Base-by-base conservation (phyloP, 1,140 invertebrate genomes). In the Cherax quadricarinatus region DNA sequence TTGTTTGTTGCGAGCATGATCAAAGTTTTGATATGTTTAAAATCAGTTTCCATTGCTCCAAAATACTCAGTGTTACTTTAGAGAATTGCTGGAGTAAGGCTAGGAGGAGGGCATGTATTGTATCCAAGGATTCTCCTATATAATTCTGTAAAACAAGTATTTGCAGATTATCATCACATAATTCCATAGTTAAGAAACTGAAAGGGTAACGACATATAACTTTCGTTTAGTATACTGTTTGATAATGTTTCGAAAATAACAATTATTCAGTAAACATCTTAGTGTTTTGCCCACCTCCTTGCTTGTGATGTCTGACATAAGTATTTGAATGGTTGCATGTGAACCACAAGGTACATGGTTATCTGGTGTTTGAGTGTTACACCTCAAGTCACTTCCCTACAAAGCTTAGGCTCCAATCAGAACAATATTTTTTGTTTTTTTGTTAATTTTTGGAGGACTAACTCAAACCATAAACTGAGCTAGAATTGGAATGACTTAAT, bases 391-490 rank as follows among this genome's bases (percentile, higher is more conserved):
- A 48, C 75, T 81, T 53, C 49, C 57, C 78, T 79, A 80, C 24
- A 60, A 62, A 53, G 78, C 30, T 66, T 80, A 57, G 75, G 41
- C 48, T 24, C 51, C 49, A 57, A 62, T 49, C 24, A 16, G 49
- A 75, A 70, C 60, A 75, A 16, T 30, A 51, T 49, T 75, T 49
- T 75, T 30, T 0, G 7, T 75, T 49, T 75, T 30, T 0, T 75
- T 85, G 78, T 78, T 49, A 86, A 70, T 91, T 91, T 91, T 91
- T 84, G 86, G 89, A 91, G n/a, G 24, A 66, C 62, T 91, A 91
- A 91, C 75, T 88, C 87, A 88, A 91, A 91, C 89, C 75, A 91
- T 91, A 91, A 91, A 91, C 88, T 86, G 89, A 79, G 89, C 83
- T 91, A 91, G 75, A 91, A 18, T 57, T 86, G 89, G 89, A 91